Base-by-base conservation (phyloP, 2,797 vertebrate species). In the Synaphobranchus kaupii region DNA sequence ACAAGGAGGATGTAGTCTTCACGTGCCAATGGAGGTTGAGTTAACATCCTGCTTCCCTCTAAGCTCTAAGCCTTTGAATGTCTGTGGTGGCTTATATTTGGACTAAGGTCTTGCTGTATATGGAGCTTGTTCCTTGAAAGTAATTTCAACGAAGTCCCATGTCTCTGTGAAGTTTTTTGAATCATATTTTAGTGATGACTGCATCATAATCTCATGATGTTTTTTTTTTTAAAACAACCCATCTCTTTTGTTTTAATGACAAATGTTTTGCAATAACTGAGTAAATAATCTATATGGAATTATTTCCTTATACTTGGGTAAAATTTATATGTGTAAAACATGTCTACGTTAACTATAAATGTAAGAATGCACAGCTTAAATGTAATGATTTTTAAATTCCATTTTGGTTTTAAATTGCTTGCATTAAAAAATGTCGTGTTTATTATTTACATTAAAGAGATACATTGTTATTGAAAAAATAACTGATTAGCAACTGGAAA, bases 1-100 rank as follows among this genome's bases (percentile, higher is more conserved):
- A 89, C 85, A 94, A 6, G 85, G 89, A 60, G 93, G 92, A 22
- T 94, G 94, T 85, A 94, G 91, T 89, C 94, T 95, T 88, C 93
- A 95, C 13, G 92, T 96, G 88, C 94, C 95, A 87, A 90, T 95
- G 91, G 95, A 95, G 88, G 90, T 94, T 9, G 95, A 95, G 91
- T 92, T 94, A 28, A 88, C 90, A 0, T 94, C 93, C 89, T 93
- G 94, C 90, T 93, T 92, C 88, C 91, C 91, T 68, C 87, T 88
- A 71, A 89, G 88, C 86, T 89, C 93, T 2, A 48, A 89, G 1
- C 91, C 91, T 34, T 90, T 90, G 86, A 92, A 92, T 89, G 90
- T 89, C 89, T 90, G 86, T 0, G 78, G 87, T 84, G 89, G 93
- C 15, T 89, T 93, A 85, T 88, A 85, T 84, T 76, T 93, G 22